Percentiles rank a stretch among this genome's conserved stretches.
Conservation (phyloP, 2,888 invertebrate genomes). For the Trimorus sp. region DNA sequence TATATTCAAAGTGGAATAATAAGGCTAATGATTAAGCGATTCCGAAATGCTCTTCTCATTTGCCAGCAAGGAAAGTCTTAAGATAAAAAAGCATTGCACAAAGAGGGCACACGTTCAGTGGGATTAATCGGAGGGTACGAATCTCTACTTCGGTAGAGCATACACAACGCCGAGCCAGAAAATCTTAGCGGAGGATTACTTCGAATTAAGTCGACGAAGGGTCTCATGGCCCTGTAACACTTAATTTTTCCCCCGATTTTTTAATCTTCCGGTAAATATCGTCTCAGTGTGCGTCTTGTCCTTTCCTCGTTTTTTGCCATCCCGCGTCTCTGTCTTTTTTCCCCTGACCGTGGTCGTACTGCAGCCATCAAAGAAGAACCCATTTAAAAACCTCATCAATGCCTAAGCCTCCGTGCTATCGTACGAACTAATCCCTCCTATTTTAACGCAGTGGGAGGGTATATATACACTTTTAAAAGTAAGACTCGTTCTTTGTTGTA, state of each 20-base stretch:
- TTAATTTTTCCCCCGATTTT: conserved; percentile 82
- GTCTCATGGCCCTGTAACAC: conserved; percentile 80
- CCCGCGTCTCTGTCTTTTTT: conserved; percentile 65
- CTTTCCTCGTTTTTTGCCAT: conserved; percentile 58
- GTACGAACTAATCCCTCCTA: conserved; percentile 82
- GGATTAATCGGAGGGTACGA: conserved; percentile 63
- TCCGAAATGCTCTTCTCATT: conserved; percentile 54
- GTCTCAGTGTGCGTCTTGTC: conserved; percentile 71
- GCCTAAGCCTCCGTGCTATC: conserved; percentile 81
- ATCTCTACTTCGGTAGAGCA: conserved; percentile 51
- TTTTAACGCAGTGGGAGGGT: conserved; percentile 77
- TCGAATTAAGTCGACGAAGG: conserved; percentile 79
- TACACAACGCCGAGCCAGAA: conserved; percentile 61
- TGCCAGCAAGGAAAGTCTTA: conserved; percentile 50
- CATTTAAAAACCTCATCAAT: conserved; percentile 82
- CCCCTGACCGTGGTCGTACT: conserved; percentile 68
- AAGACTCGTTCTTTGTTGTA: conserved; percentile 79
- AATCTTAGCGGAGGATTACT: conserved; percentile 80
- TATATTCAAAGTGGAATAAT: conserved; percentile 38
- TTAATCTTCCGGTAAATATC: conserved; percentile 82
- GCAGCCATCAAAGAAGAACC: conserved; percentile 81
- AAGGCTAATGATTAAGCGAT: conserved; percentile 52
- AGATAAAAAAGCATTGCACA: conserved; percentile 63
- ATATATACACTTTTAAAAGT: conserved; percentile 78
- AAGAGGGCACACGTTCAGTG: conserved; percentile 62